phyloP scores from a whole-genome alignment of 2,888 invertebrate species.

The Apodemia duryi region DNA sequence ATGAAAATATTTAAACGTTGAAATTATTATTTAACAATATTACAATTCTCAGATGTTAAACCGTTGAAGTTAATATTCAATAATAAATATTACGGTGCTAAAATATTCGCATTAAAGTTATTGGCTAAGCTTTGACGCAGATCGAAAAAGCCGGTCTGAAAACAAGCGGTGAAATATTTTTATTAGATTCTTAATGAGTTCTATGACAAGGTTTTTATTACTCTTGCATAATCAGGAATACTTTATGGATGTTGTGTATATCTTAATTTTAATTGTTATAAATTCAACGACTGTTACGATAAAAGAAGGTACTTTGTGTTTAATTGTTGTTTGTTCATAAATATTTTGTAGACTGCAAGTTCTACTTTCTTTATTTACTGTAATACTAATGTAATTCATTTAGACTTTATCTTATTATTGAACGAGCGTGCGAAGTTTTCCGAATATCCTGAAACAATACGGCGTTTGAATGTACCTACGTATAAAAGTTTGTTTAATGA shows the following conservation, averaged over 20 bases:
- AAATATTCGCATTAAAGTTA: no score
- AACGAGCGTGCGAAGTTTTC: background rate
- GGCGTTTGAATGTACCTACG: no score
- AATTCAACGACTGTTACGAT: background rate
- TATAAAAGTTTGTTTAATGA: no score
- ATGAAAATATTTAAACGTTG: no score
- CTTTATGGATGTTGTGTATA: background rate
- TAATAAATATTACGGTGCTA: no score
- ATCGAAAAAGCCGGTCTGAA: background rate
- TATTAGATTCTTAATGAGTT: background rate
- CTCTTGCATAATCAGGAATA: background rate
- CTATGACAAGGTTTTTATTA: background rate
- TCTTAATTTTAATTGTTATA: background rate
- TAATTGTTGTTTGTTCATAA: background rate
- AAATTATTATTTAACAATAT: no score
- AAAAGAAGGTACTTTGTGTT: background rate
- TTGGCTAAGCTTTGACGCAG: no score
- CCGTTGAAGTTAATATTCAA: no score
- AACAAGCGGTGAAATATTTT: background rate
- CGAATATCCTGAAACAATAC: no score
- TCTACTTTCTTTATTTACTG: no score
- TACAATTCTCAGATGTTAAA: no score
- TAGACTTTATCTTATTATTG: background rate
- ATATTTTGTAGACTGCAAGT: background rate
- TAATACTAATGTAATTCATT: background rate